Base-by-base conservation (phyloP, 2,113 vertebrate genomes). In the Himantopus leucocephalus region DNA sequence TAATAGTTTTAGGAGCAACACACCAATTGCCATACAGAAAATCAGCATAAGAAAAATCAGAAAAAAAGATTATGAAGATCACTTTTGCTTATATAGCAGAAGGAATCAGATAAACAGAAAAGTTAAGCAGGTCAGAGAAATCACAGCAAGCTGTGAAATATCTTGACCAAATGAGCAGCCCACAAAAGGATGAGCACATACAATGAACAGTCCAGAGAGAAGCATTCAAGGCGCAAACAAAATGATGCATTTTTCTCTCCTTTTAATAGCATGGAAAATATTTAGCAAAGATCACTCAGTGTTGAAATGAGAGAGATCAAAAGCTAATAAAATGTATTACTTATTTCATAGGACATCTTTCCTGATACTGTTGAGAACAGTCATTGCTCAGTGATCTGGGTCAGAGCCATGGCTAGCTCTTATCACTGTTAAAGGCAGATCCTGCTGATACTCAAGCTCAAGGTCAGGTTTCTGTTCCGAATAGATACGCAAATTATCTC, bases 161-260 rank as follows among this genome's bases (percentile, higher is more conserved):
- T 9, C 34, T 74, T 9, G 10, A 35, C 20, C 15, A 52, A 60
- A 62, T 45, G 2, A 80, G 3, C 20, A 85, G 41, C 16, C 17
- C 5, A 7, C 4, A 52, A 85, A 85, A 58, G 1, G 1, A n/a
- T 32, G 3, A 77, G 9, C 1, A 19, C 2, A 8, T 22, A 15
- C 8, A 83, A 23, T 34, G 24, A 91, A 55, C 5, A 84, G 8
- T 52, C 13, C 43, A 39, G 26, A 66, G 41, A 76, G 35, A 84
- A 1, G 3, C 2, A 48, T 73, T 35, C 43, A 64, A 88, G 48
- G 8, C 9, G 68, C 3, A 58, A 18, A 21, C 0, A 67, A 85
- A 89, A 62, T 4, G 0, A 56, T 39, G 3, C 1, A 14, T 30
- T 39, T 91, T 76, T 5, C 7, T 66, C 4, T 7, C 10, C 4